Evolutionary conservation across 2,888 invertebrate species (phyloP).

Genomic region (Cecidostiba fungosa): DNA sequence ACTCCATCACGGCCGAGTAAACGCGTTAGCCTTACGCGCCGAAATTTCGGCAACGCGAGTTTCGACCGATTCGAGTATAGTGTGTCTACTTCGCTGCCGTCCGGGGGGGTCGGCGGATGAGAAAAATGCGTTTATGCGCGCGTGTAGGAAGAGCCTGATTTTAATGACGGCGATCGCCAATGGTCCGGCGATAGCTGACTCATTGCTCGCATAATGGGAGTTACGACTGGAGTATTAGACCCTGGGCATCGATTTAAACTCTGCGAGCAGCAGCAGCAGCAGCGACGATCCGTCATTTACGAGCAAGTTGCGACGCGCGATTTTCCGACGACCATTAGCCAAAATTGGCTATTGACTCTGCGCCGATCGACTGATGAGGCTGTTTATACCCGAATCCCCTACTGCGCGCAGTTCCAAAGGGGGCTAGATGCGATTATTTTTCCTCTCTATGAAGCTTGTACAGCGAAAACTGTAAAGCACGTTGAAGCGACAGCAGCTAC

Average conservation of each 20-base stretch:
- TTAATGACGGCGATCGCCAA: slow-evolving; percentile 51
- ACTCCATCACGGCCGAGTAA: slow-evolving; percentile 53
- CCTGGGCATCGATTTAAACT: slow-evolving; percentile 55
- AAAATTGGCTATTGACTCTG: slow-evolving; percentile 60
- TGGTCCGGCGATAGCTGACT: slow-evolving; percentile 53
- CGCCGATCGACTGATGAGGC: slow-evolving; percentile 58
- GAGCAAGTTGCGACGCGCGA: slow-evolving; percentile 53
- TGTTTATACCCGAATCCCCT: slow-evolving; percentile 42
- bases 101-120: not conserved
- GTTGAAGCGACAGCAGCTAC: not conserved
- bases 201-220: slow-evolving; percentile 42
- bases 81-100: too few relatives aligned
- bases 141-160: slow-evolving; percentile 35
- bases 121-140: slow-evolving; percentile 26
- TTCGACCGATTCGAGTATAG: too few relatives aligned
- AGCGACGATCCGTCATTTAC: slow-evolving; percentile 58
- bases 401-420: too few relatives aligned
- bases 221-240: not conserved
- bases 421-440: too few relatives aligned
- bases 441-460: slow-evolving; percentile 23
- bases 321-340: slow-evolving; percentile 55
- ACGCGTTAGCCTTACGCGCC: slow-evolving; percentile 11
- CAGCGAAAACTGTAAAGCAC: not conserved
- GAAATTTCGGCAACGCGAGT: slow-evolving; percentile 35
- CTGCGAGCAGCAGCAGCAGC: not conserved